Percentiles rank a stretch among this genome's conserved stretches.
Evolutionary conservation across 2,113 vertebrate species (phyloP).

Genomic region (Arizona elegans): DNA sequence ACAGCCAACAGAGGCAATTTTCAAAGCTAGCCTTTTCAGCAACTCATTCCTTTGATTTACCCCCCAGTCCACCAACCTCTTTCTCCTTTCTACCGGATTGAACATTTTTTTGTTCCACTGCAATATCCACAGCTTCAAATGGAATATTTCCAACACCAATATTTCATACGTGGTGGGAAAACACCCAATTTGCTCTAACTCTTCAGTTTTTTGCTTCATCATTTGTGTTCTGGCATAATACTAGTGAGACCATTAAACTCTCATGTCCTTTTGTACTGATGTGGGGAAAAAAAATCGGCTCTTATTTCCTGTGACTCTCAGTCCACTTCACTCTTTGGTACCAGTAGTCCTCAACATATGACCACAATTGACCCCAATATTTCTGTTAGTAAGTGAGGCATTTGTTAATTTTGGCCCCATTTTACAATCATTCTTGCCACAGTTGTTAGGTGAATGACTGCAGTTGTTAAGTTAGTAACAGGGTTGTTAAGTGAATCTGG

Average conservation of each 20-base stretch:
- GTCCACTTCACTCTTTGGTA: not conserved
- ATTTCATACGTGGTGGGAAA: not conserved
- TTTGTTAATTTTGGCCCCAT: not conserved
- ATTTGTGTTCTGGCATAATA: not conserved
- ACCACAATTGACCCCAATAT: not conserved
- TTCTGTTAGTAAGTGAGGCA: not conserved
- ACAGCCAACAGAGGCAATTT: not conserved
- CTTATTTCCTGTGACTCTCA: not conserved
- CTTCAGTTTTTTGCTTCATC: not conserved
- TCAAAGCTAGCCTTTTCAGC: not conserved
- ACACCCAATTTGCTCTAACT: not conserved
- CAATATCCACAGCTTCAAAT: not conserved
- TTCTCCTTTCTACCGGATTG: not conserved
- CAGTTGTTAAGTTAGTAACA: not conserved
- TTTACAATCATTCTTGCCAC: not conserved
- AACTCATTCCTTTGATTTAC: not conserved
- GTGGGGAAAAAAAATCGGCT: not conserved
- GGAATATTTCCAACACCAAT: not conserved
- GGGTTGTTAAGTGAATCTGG: not conserved
- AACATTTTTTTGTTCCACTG: not conserved
- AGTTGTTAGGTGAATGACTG: not conserved
- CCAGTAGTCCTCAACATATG: not conserved
- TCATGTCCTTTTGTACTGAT: conserved; percentile 1
- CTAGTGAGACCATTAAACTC: conserved; percentile 20
- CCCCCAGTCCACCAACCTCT: not conserved